Evolutionary conservation across 2,888 invertebrate species (phyloP).

Genomic region (Drosophila formosana): DNA sequence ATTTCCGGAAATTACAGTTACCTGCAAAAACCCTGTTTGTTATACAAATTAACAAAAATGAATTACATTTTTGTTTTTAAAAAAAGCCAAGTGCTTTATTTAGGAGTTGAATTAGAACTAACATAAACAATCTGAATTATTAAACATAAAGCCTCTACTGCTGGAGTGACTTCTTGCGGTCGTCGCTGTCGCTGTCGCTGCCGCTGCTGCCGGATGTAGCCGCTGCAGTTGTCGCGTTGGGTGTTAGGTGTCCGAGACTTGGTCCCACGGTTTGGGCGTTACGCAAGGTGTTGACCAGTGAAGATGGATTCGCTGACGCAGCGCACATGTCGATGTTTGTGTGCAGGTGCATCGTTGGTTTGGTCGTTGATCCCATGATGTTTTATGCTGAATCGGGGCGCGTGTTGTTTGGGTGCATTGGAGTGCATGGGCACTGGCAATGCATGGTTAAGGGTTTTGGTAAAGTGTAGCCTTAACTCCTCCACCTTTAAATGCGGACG

Average conservation of each 20-base stretch:
- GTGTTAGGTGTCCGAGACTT: neutral
- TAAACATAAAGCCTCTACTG: neutral
- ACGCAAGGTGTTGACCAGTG: neutral
- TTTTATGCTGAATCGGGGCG: neutral
- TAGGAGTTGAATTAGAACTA: neutral
- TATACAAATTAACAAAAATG: too few relatives aligned
- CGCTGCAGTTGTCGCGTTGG: neutral
- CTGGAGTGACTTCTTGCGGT: neutral
- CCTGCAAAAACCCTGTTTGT: too few relatives aligned
- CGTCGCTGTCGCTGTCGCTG: too few relatives aligned
- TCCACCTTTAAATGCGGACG: too few relatives aligned
- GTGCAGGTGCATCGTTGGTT: neutral
- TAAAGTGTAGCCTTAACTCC: too few relatives aligned
- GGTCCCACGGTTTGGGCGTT: neutral
- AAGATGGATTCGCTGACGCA: neutral
- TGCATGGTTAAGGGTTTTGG: too few relatives aligned
- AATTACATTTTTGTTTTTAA: too few relatives aligned
- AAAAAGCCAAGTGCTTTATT: too few relatives aligned
- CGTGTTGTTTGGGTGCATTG: too few relatives aligned
- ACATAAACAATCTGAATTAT: slow-evolving; percentile 1
- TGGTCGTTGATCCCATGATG: neutral
- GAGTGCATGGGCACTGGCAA: too few relatives aligned
- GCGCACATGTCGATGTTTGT: neutral
- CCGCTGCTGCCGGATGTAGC: neutral
- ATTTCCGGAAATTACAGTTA: too few relatives aligned